Percentiles rank a stretch among this genome's conserved stretches.
phyloP scores from a whole-genome alignment of 2,888 invertebrate genomes.

The Teleogryllus oceanicus region DNA sequence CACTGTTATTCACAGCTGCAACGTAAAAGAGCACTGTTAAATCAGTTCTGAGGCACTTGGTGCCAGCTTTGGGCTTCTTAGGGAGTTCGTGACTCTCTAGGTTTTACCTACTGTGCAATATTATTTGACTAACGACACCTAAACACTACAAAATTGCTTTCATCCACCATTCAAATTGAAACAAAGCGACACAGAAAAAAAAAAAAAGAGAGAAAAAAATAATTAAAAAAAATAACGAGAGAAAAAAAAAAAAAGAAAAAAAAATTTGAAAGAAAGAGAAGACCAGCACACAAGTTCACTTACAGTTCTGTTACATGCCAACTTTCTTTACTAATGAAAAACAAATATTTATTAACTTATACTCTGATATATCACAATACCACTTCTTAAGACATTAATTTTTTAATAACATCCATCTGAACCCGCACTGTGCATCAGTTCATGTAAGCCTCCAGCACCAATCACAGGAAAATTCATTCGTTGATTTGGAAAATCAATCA shows the following conservation, averaged over 20 bases:
- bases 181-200: constrained; percentile 25
- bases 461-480: not conserved
- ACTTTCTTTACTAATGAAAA: constrained; percentile 5
- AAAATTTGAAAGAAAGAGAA: constrained; percentile 1
- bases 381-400: constrained; percentile 9
- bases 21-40: constrained; percentile 35
- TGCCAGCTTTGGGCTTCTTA: constrained; percentile 35
- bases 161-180: constrained; percentile 22
- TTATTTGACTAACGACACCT: constrained; percentile 27
- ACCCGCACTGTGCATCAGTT: constrained; percentile 2
- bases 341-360: constrained; percentile 23
- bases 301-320: not conserved
- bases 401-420: not conserved
- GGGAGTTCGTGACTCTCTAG: constrained; percentile 18
- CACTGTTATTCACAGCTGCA: constrained; percentile 33
- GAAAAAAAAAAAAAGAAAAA: constrained; percentile 21
- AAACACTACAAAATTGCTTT: constrained; percentile 28
- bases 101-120: constrained; percentile 28
- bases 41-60: constrained; percentile 37
- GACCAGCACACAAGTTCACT: constrained; percentile 9
- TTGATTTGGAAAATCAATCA: not conserved
- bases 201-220: not conserved
- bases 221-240: constrained; percentile 19
- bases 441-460: constrained; percentile 18
- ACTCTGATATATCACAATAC: constrained; percentile 18